Evolutionary conservation across 2,113 vertebrate genomes (phyloP), one percentile per base, ranked within the genome.

Genomic region (Prionailurus viverrinus): DNA sequence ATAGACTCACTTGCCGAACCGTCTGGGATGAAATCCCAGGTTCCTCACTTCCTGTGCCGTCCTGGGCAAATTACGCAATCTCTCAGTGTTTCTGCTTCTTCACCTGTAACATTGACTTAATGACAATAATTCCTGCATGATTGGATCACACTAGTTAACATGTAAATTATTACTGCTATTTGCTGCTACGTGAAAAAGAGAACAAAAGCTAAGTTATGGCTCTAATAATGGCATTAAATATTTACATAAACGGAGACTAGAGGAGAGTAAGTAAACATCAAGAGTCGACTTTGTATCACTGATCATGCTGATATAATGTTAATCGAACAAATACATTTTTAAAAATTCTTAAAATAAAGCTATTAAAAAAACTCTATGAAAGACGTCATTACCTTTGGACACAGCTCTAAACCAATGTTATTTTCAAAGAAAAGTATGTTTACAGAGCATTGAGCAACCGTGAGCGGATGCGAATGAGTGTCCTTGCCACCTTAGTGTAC

Each of bases 361-460:
- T 93, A 96, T 12, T 79, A 86, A 41, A 45, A 58, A 45, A 71
- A 48, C 15, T 14, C 16, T 68, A 15, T 23, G n/a, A 83, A 89
- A 84, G 10, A 73, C 63, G 33, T 45, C 36, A 88, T 94, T 82
- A 96, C 95, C 94, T 96, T 97, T 97, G 97, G 63, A 96, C 78
- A 71, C 71, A 71, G 41, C 97, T 97, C 68, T 95, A 91, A 96
- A 78, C 48, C 45, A 79, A 31, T n/a, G 53, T 76, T 71, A 78
- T 91, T 94, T 97, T 31, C 55, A 55, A 66, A 79, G 51, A 86
- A 73, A 81, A n/a, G 39, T 68, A 7, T 98, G 79, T 98, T 97
- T 96, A 66, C 95, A 66, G n/a, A 96, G 3, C 8, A 66, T 97
- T 97, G 92, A 79, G 94, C 68, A 98, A 97, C 16, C 53, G 4